Conservation (phyloP, 2,113 vertebrate genomes). For the Caracal caracal region DNA sequence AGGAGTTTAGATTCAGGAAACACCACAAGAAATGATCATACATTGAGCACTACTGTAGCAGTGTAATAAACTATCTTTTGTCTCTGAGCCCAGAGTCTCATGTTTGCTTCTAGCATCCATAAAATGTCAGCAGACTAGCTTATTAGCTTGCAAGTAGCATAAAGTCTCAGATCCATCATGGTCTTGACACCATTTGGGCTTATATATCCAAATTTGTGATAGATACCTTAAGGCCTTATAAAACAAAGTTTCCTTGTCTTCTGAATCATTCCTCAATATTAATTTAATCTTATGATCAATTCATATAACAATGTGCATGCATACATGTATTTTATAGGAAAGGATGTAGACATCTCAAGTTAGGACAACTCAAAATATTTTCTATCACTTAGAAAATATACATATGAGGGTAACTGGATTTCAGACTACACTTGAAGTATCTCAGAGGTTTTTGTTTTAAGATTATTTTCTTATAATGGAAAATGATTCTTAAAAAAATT, state of each 20-base stretch:
- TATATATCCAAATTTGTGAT: not conserved
- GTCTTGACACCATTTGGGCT: not conserved
- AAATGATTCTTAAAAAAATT: conserved; percentile 3
- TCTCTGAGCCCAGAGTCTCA: not conserved
- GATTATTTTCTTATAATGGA: not conserved
- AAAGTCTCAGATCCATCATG: not conserved
- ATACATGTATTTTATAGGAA: not conserved
- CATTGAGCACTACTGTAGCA: not conserved
- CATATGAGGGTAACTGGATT: not conserved
- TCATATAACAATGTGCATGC: not conserved
- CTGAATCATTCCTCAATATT: not conserved
- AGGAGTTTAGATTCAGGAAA: not conserved
- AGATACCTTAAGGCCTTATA: not conserved
- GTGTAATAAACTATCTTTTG: not conserved
- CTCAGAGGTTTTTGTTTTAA: not conserved
- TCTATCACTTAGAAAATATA: not conserved
- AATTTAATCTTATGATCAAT: not conserved
- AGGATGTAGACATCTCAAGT: not conserved
- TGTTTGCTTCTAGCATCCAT: not conserved
- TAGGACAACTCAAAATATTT: not conserved
- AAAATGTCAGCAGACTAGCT: not conserved
- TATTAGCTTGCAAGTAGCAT: not conserved
- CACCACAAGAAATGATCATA: not conserved
- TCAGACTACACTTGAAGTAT: not conserved
- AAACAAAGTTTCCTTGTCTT: not conserved